phyloP scores from a whole-genome alignment of 2,888 invertebrate genomes.

The Nomada lathburiana region DNA sequence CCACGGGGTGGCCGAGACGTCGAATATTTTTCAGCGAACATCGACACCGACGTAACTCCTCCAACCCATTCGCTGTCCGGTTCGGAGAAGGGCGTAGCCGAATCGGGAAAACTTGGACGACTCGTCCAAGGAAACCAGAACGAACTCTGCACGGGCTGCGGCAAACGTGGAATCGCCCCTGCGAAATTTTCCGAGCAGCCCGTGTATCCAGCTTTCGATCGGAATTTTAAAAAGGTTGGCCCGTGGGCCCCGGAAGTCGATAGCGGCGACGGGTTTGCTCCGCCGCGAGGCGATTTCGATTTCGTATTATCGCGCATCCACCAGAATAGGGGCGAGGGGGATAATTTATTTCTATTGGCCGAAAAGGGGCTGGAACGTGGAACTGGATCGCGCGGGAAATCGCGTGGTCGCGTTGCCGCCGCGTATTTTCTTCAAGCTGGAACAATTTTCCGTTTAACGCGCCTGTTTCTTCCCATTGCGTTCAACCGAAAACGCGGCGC shows the following conservation, averaged over 20 bases:
- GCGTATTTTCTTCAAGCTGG: slow-evolving; percentile 26
- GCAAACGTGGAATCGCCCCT: too few species aligned
- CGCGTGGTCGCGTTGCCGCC: slow-evolving; percentile 11
- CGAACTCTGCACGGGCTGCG: slow-evolving; percentile 16
- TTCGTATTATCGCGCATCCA: not conserved
- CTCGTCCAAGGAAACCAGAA: slow-evolving; percentile 24
- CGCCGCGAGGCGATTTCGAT: not conserved
- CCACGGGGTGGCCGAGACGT: slow-evolving; percentile 23
- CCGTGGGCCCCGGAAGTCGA: too few species aligned
- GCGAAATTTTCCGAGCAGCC: too few species aligned
- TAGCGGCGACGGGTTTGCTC: not conserved
- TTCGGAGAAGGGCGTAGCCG: slow-evolving; percentile 40
- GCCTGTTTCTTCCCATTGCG: not conserved
- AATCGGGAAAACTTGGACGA: slow-evolving; percentile 7
- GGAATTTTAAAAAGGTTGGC: slow-evolving; percentile 9
- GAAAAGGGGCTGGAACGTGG: slow-evolving; percentile 35
- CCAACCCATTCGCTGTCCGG: slow-evolving; percentile 22
- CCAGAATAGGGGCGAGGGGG: too few species aligned
- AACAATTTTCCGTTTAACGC: slow-evolving; percentile 35
- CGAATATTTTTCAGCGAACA: slow-evolving; percentile 39
- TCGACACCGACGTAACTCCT: slow-evolving; percentile 15
- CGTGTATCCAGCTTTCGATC: not conserved
- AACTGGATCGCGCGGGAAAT: slow-evolving; percentile 32
- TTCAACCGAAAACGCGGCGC: not conserved
- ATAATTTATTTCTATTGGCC: slow-evolving; percentile 49